Conservation (phyloP, 2,797 vertebrate genomes). For the Spinus olivaceus region DNA sequence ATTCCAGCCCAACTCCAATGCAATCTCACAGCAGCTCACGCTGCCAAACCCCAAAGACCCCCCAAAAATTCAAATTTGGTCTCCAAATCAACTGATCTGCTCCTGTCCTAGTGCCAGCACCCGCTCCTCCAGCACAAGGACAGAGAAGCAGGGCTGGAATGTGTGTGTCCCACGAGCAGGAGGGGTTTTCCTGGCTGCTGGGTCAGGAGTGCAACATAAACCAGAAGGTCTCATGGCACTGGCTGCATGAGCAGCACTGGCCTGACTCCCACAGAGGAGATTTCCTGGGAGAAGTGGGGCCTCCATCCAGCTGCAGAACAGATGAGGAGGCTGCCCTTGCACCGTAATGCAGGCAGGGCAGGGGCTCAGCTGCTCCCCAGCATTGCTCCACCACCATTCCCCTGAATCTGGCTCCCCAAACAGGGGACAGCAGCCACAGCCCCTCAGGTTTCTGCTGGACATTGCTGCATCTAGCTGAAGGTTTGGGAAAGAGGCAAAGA, state of each 20-base stretch:
- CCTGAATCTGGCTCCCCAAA: background rate
- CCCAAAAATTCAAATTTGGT: background rate
- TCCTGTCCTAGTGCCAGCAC: background rate
- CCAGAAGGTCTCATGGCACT: background rate
- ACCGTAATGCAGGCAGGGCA: background rate
- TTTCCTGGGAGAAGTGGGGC: background rate
- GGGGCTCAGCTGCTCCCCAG: background rate
- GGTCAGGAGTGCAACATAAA: background rate
- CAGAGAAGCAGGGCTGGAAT: background rate
- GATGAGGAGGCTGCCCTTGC: background rate
- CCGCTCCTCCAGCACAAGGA: rapidly evolving
- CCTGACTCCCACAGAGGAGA: background rate
- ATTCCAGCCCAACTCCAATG: background rate
- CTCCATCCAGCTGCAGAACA: background rate
- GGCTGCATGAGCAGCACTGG: background rate
- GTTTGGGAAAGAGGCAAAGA: background rate
- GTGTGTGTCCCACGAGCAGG: rapidly evolving
- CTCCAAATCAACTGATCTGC: background rate
- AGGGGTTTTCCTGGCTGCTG: background rate
- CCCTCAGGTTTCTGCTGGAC: background rate
- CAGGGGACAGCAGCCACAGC: background rate
- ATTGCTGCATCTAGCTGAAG: rapidly evolving
- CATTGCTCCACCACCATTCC: background rate
- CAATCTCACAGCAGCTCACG: background rate
- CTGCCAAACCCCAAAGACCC: background rate